Base-by-base conservation (phyloP, 2,888 invertebrate genomes). In the Elegia similella region DNA sequence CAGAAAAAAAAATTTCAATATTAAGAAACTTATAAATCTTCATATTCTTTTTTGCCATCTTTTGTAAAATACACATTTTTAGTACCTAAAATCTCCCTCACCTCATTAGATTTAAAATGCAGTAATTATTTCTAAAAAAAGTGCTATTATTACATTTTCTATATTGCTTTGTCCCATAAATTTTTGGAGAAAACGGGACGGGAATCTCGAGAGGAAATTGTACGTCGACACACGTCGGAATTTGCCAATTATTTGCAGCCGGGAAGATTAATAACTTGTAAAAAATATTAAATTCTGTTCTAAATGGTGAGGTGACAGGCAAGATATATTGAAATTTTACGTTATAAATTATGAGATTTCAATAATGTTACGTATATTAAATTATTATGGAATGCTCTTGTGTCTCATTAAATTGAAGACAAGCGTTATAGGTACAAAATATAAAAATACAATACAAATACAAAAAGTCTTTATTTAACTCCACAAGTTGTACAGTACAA, bases 161-260 rank as follows among this genome's bases (percentile, higher is more conserved):
- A 10, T 17, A 38, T 6, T 55, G 47, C 8, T 47, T 13, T 32
- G 32, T 50, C 38, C 47, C 42, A 48, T 32, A 46, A 55, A 46
- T 17, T 44, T 44, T 52, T 23, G 17, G 2, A 13, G 13, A 55
- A 42, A 46, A 55, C 47, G 42, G 23, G 5, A 0, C 6, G 38
- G 15, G 48, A 48, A 56, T 56, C 23, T 48, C 15, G 1, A 23
- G 23, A 42, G 29, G 42, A 48, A 56, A 56, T 48, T 56, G 2
- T 42, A 48, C 38, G 34, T 47, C 46, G 56, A 56, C 56, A 56
- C 56, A 48, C 56, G 42, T 56, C 29, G 56, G 56, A 56, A 56
- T 56, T 48, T n/a, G 29, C 16, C 38, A 56, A 48, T 47, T 56
- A 56, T 48, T 42, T 47, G 15, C 15, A 42, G 15, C 23, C 17